Conservation (phyloP, 2,113 vertebrate species). For the Parus major region DNA sequence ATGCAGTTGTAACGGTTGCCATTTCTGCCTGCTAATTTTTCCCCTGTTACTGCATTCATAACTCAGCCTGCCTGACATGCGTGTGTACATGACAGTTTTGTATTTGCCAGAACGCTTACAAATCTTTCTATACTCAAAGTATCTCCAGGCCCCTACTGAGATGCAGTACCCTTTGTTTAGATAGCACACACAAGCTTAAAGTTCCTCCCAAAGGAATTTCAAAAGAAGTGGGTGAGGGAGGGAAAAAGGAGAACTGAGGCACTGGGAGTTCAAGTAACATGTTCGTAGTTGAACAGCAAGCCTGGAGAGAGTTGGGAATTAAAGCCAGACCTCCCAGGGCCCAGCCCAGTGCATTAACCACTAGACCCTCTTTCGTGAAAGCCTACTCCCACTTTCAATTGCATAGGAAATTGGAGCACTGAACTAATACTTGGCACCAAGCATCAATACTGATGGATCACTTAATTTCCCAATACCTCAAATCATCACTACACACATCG, state of each 20-base stretch:
- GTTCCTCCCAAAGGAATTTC: neutral
- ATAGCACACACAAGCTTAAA: neutral
- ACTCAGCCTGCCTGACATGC: conserved; percentile 1
- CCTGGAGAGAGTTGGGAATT: neutral
- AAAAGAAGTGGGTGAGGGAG: neutral
- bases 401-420: neutral
- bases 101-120: conserved; percentile 14
- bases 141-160: neutral
- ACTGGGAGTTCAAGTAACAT: neutral
- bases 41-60: neutral
- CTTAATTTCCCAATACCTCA: conserved; percentile 52
- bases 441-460: conserved; percentile 40
- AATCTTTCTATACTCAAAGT: neutral
- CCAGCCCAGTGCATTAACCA: conserved; percentile 17
- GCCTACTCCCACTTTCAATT: conserved; percentile 8
- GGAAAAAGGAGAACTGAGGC: conserved; percentile 26
- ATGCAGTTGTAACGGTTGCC: neutral
- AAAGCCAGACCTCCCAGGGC: conserved; percentile 29
- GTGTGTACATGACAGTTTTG: neutral
- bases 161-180: neutral
- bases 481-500: conserved; percentile 49
- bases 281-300: neutral
- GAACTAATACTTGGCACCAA: conserved; percentile 23
- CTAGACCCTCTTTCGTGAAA: conserved; percentile 24
- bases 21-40: conserved; percentile 26